Base-by-base conservation (phyloP, 2,888 invertebrate species). In the Sarcophaga rosellei region DNA sequence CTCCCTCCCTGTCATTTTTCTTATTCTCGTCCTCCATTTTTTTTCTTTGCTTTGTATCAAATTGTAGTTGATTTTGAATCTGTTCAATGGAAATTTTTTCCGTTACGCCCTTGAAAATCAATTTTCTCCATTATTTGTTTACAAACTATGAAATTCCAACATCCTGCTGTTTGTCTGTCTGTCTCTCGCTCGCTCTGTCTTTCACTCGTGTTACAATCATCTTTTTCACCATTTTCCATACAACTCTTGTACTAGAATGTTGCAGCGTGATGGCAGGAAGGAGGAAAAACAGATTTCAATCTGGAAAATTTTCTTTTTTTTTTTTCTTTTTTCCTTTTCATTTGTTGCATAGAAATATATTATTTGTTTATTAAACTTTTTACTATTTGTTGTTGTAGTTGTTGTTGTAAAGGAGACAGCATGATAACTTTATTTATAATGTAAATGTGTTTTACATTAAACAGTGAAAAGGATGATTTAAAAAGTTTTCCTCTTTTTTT, bases 101-200 rank as follows among this genome's bases (percentile, higher is more conserved):
- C 57, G 70, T 81, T 68, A 74, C 84, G 81, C 77, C 77, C 84
- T 81, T 85, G 84, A 81, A 81, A 81, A 77, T 69, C 76, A 85
- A 81, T 81, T 73, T 81, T 81, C 81, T 81, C 76, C 77, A 73
- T 85, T 85, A 85, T 68, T 81, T 85, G 62, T 68, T 85, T 85
- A 68, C 73, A 81, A 85, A 81, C 81, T 85, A 76, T 81, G 45
- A 83, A 83, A 77, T 80, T 72, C 35, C 57, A 70, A 74, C 59
- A 84, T 84, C 84, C 79, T 79, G 79, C 75, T 79, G 84, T 79
- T 10, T 21, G 61, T 20, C 61, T 61, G 61, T 61, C 21, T 61
- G 65, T 75, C 63, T 70, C 65, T 79, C 79, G 1, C 17, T 53
- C 17, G 4, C 53, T 17, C 53, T 53, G 2, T 53, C 53, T 53